phyloP scores from a whole-genome alignment of 2,113 vertebrate genomes.

The Daboia siamensis region DNA sequence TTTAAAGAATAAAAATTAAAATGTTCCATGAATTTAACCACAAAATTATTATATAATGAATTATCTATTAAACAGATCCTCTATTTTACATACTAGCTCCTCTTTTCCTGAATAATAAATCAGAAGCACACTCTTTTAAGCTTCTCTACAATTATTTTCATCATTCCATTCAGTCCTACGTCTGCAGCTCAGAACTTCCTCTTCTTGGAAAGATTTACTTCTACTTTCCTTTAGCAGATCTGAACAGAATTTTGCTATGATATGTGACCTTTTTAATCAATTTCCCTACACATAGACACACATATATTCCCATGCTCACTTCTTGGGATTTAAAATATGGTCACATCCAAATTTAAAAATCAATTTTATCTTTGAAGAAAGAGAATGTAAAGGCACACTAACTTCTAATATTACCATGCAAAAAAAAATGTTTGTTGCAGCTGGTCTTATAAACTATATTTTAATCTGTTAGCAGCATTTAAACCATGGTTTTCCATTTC shows the following conservation, averaged over 20 bases:
- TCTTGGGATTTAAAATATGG: background rate
- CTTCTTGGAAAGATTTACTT: background rate
- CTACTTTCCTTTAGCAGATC: background rate
- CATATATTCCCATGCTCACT: background rate
- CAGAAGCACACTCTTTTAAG: background rate
- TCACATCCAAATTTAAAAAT: background rate
- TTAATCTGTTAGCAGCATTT: background rate
- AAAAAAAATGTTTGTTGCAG: background rate
- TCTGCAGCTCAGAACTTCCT: background rate
- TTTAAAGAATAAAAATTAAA: background rate
- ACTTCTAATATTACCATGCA: background rate
- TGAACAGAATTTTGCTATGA: background rate
- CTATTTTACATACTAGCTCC: background rate
- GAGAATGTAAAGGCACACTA: background rate
- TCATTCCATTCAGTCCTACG: background rate
- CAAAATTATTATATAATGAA: background rate
- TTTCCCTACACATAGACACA: background rate
- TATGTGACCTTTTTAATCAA: background rate
- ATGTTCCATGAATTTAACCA: slow-evolving; percentile 23
- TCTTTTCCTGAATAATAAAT: background rate
- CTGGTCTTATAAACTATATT: background rate
- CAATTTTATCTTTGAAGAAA: background rate
- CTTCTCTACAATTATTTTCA: background rate
- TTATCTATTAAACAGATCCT: background rate
- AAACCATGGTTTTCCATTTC: background rate